Conservation (phyloP, 1,140 invertebrate species). For the Hydropsyche tenuis region DNA sequence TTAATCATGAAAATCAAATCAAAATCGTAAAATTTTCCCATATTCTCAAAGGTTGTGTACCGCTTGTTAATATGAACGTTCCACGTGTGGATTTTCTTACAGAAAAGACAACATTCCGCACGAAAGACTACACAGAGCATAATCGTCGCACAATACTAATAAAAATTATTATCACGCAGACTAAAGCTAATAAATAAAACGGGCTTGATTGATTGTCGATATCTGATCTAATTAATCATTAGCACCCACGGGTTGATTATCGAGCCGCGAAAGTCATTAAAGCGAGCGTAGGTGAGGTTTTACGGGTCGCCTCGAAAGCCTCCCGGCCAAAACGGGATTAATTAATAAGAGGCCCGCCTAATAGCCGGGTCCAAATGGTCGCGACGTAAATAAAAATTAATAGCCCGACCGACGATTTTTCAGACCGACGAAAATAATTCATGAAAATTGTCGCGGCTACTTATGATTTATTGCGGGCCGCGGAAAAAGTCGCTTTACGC, state of each 20-base stretch:
- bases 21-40: too few species aligned
- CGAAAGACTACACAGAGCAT: too few species aligned
- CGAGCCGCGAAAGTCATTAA: constrained; percentile 13
- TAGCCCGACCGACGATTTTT: constrained; percentile 11
- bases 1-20: too few species aligned
- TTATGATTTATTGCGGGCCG: constrained; percentile 21
- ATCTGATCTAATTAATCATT: constrained; percentile 18
- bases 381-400: constrained; percentile 20
- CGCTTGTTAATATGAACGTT: too few species aligned
- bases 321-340: background rate
- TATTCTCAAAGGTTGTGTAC: too few species aligned
- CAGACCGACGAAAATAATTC: constrained; percentile 11
- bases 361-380: background rate
- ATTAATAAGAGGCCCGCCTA: constrained; percentile 1
- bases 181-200: background rate
- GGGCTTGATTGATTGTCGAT: constrained; percentile 10
- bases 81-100: too few species aligned
- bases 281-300: constrained; percentile 8
- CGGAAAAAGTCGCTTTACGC: constrained; percentile 2
- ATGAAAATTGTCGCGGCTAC: constrained; percentile 13
- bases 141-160: too few species aligned
- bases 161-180: background rate
- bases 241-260: background rate
- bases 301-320: background rate
- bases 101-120: too few species aligned